Percentiles rank a stretch among this genome's conserved stretches.
phyloP scores from a whole-genome alignment of 2,888 invertebrate genomes.

The Caenorhabditis sp. region DNA sequence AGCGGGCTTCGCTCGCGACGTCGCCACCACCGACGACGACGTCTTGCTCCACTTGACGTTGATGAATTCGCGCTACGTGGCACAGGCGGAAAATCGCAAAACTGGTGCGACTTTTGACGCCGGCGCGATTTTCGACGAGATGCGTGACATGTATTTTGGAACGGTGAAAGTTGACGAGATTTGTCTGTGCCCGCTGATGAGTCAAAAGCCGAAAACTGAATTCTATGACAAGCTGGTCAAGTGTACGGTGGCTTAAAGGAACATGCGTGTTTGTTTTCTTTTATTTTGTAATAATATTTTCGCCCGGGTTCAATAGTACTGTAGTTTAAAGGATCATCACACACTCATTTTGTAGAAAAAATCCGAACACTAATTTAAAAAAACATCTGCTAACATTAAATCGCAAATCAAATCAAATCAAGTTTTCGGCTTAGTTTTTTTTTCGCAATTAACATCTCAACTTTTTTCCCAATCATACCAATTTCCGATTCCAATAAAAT shows the following conservation, averaged over 20 bases:
- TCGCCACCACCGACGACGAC: neutral
- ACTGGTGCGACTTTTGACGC: constrained; percentile 30
- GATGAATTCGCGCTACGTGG: constrained; percentile 41
- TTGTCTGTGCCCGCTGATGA: constrained; percentile 25
- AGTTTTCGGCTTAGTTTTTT: no score
- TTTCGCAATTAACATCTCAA: no score
- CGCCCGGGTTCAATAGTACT: no score
- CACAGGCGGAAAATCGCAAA: constrained; percentile 20
- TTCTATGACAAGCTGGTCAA: neutral
- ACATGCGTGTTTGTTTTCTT: no score
- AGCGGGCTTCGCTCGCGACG: constrained; percentile 11
- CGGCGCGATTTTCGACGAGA: constrained; percentile 18
- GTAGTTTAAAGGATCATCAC: no score
- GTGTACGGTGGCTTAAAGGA: no score
- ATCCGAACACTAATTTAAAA: no score
- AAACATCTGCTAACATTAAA: no score
- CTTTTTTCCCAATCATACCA: no score
- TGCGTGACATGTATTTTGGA: constrained; percentile 40
- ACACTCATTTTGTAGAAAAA: no score
- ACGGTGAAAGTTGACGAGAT: constrained; percentile 28
- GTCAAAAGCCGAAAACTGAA: neutral
- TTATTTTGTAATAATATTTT: no score
- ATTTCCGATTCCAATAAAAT: neutral
- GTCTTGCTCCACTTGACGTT: constrained; percentile 51
- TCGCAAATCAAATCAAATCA: no score